Evolutionary conservation across 2,888 invertebrate species (phyloP).

Genomic region (Melanostoma mellinum): DNA sequence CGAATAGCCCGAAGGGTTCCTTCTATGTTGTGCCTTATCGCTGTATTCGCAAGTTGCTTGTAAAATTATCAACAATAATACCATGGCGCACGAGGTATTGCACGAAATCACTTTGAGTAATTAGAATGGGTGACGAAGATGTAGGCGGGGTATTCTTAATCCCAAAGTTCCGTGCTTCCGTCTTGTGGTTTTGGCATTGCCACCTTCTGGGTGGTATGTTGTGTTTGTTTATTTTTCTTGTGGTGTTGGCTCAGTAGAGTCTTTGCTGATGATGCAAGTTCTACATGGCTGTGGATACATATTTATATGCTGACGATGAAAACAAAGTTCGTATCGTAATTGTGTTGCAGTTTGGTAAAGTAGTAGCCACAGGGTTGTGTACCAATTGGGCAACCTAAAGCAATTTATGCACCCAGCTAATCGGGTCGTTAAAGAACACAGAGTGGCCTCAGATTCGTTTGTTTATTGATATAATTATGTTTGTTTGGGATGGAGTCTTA

Average conservation of each 20-base stretch:
- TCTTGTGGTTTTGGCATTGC: conserved; percentile 9
- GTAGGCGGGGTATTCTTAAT: not conserved
- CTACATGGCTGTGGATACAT: conserved; percentile 39
- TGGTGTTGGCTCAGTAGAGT: conserved; percentile 15
- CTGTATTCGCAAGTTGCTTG: conserved; percentile 49
- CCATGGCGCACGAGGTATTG: conserved; percentile 1
- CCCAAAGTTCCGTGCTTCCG: conserved; percentile 40
- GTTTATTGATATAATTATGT: conserved; percentile 18
- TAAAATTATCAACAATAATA: conserved; percentile 59
- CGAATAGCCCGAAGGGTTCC: not conserved
- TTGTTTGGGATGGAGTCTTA: conserved; percentile 16
- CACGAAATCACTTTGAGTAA: conserved; percentile 57
- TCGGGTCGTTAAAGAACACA: conserved; percentile 37
- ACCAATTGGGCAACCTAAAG: conserved; percentile 52
- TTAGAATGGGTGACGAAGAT: conserved; percentile 41
- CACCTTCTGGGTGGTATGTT: conserved; percentile 51
- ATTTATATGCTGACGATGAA: conserved; percentile 20
- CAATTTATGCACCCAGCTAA: conserved; percentile 31
- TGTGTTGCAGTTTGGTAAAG: conserved; percentile 43
- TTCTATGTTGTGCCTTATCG: conserved; percentile 39
- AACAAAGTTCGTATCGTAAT: conserved; percentile 34
- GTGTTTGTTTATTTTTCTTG: conserved; percentile 42
- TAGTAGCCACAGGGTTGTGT: conserved; percentile 27
- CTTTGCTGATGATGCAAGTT: conserved; percentile 53
- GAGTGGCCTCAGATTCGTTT: conserved; percentile 25